Evolutionary conservation across 2,113 vertebrate genomes (phyloP), one percentile per base, ranked within the genome.

Genomic region (Montifringilla adamsi): DNA sequence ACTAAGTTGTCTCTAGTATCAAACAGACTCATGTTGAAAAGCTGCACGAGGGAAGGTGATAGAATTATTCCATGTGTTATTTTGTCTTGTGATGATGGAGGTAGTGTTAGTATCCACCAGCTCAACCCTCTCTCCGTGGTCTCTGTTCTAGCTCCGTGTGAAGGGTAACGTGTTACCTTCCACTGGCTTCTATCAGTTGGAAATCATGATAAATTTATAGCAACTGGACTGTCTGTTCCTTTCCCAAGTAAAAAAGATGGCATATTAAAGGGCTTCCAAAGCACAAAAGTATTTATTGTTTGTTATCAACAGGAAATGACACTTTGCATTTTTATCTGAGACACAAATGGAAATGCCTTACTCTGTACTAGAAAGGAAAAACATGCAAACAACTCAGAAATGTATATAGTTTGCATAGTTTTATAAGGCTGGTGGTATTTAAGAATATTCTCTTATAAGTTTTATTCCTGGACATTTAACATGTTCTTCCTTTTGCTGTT

Each of bases 121-220:
- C 15, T 59, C 43, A 49, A 1, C 39, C 56, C 26, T 72, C 9
- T 0, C n/a, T 66, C n/a, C 0, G 0, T 5, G 30, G 17, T 20
- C 37, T 15, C 50, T 46, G 11, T 35, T 43, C 26, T 74, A 80
- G 7, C n/a, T 52, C 26, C 7, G 8, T 24, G 28, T 50, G 50
- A 67, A 55, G 47, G 39, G 27, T 20, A 22, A 56, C 4, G 4
- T 26, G 37, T 10, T 59, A 13, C 39, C 24, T 84, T 59, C 69
- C 31, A 33, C 33, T 55, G 66, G 37, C 64, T 90, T 78, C 50
- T 37, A 6, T 43, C 37, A 28, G 33, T n/a, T 92, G 37, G 50
- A 76, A 89, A 67, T 73, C 16, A 35, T 5, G 19, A 60, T 37
- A 18, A 19, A 73, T 91, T 86, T 82, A 39, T 20, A 75, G 56